A percentile compares a stretch with the other conserved stretches of the same genome.
These are phyloP conservation scores for Bufo gargarizans DNA, from an alignment of 2,113 vertebrate genomes.

Conservation along the genomic window DNA sequence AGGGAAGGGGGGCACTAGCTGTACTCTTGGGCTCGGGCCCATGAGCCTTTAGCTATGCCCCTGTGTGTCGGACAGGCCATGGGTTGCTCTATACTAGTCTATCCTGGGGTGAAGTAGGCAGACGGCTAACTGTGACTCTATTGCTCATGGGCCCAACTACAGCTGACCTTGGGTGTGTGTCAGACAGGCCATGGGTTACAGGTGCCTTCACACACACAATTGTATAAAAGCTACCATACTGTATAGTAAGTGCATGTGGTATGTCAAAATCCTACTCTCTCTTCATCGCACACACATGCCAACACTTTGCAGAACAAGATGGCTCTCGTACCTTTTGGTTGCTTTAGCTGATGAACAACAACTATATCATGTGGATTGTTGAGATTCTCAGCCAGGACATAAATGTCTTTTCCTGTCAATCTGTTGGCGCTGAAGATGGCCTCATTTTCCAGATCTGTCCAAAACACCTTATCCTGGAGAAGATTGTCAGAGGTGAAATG, in stretches of 20 bases:
- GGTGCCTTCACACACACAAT: background rate
- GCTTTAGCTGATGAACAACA: constrained; percentile 92
- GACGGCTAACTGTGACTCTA: background rate
- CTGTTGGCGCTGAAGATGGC: constrained; percentile 94
- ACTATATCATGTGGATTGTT: constrained; percentile 95
- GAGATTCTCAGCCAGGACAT: constrained; percentile 87
- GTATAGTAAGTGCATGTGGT: no score
- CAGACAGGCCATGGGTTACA: background rate
- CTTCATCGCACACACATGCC: background rate
- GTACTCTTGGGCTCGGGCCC: no score
- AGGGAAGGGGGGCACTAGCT: no score
- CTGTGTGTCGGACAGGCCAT: no score
- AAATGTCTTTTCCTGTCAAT: constrained; percentile 85
- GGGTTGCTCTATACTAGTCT: no score
- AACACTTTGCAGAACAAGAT: constrained; percentile 60
- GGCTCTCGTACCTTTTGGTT: constrained; percentile 82
- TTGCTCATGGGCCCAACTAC: background rate
- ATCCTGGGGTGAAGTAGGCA: background rate
- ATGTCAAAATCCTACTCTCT: no score
- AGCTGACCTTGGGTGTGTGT: background rate
- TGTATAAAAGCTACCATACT: background rate
- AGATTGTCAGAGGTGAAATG: no score
- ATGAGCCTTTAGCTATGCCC: no score
- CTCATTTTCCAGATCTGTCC: constrained; percentile 94
- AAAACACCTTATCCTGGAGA: constrained; percentile 91